Percentiles rank a stretch among this genome's conserved stretches.
Evolutionary conservation across 2,888 invertebrate genomes (phyloP).

Genomic region (Coleophora deauratella): DNA sequence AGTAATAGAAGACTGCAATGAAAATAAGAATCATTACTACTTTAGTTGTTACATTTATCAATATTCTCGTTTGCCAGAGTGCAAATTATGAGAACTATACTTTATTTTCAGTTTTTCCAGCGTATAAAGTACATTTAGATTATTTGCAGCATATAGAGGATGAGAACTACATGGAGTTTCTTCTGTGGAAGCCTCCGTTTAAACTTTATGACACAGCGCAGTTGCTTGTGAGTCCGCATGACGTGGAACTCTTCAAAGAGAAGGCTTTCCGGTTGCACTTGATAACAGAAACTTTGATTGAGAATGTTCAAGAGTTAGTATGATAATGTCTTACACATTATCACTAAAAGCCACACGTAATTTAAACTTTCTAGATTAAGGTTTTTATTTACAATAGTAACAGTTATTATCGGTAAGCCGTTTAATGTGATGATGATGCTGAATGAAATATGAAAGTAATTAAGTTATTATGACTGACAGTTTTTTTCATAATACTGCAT

Average conservation of each 20-base stretch:
- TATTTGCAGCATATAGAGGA: slow-evolving; percentile 40
- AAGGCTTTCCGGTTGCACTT: slow-evolving; percentile 37
- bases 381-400: too few species aligned
- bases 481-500: too few species aligned
- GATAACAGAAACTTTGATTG: slow-evolving; percentile 18
- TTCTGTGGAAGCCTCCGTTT: slow-evolving; percentile 43
- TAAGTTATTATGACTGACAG: too few species aligned
- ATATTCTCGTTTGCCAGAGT: slow-evolving; percentile 26
- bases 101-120: slow-evolving; percentile 30
- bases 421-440: too few species aligned
- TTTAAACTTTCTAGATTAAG: too few species aligned
- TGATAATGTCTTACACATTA: too few species aligned
- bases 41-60: too few species aligned
- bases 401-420: too few species aligned
- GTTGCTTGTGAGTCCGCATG: slow-evolving; percentile 34
- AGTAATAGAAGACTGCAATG: too few species aligned
- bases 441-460: too few species aligned
- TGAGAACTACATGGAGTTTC: slow-evolving; percentile 38
- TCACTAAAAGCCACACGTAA: too few species aligned
- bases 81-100: slow-evolving; percentile 34
- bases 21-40: too few species aligned
- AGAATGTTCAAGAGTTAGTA: slow-evolving; percentile 40
- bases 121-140: slow-evolving; percentile 33
- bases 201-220: slow-evolving; percentile 39
- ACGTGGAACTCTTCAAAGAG: slow-evolving; percentile 33